Base-by-base conservation (phyloP, 2,888 invertebrate genomes). In the Acanthacorydalis orientalis region DNA sequence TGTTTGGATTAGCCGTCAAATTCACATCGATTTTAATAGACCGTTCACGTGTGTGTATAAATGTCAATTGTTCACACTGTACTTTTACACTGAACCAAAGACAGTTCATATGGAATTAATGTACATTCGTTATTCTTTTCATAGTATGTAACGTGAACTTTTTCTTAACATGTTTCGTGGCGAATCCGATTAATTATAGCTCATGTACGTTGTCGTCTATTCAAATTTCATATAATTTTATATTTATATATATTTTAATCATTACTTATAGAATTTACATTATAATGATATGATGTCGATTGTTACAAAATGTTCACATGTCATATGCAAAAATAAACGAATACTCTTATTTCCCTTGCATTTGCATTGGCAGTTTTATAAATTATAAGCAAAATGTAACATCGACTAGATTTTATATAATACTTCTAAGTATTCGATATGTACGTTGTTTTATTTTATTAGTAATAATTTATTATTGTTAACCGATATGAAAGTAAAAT, bases 211-310 rank as follows among this genome's bases (percentile, higher is more conserved):
- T 43, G 14, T 10, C 31, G 32, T 43, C 31, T 43, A 32, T 16
- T 43, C 31, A 43, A 43, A 43, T 31, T 43, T 43, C 14, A 23
- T 23, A 23, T 23, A 23, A 23, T 23, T 23, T 23, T 23, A 23
- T 23, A 23, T 23, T 23, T 23, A 23, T 23, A 23, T 23, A 23
- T 23, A 23, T 23, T 23, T 23, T 23, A 23, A 23, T 23, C 23
- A 23, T 23, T 23, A 23, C 23, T 23, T 23, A 23, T 23, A 23
- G 23, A 23, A 23, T 23, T 23, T 23, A 23, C 23, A 23, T 15
- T 23, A 14, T 48, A 44, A 44, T 48, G 48, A 48, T 48, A 48
- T 48, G 48, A 44, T 44, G 43, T 44, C 33, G 37, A 42, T 45
- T 45, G 45, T 45, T 37, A 45, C 23, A 43, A 45, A 45, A 45